Evolutionary conservation across 2,797 vertebrate species (phyloP).

Genomic region (Bradypodion pumilum): DNA sequence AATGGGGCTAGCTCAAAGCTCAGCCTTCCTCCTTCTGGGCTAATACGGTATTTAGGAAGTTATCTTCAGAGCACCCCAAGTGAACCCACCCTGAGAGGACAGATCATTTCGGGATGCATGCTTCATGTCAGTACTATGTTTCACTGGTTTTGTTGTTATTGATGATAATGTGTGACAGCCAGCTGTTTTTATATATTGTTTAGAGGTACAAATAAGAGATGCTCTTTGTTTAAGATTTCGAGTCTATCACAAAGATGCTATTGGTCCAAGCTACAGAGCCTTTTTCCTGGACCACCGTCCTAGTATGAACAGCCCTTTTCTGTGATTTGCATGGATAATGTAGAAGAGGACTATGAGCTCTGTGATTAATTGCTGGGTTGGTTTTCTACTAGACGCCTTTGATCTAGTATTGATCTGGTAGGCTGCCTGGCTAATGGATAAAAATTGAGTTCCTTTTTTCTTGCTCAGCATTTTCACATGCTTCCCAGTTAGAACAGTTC

Average conservation of each 20-base stretch:
- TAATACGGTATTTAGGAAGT: not conserved
- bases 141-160: not conserved
- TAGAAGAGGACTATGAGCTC: conserved; percentile 36
- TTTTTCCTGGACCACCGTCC: not conserved
- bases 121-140: not conserved
- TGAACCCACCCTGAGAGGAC: not conserved
- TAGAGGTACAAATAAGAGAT: not conserved
- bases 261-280: conserved; percentile 7
- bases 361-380: conserved; percentile 67
- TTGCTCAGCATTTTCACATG: conserved; percentile 16
- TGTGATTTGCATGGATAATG: not conserved
- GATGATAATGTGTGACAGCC: not conserved
- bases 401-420: conserved; percentile 76
- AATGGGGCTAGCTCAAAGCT: not conserved
- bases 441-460: conserved; percentile 46
- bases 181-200: not conserved
- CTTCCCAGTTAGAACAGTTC: conserved; percentile 2
- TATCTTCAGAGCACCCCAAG: not conserved
- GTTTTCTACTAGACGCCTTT: conserved; percentile 69
- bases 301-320: not conserved
- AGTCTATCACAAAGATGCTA: conserved; percentile 11
- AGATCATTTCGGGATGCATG: not conserved
- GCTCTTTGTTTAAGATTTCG: not conserved
- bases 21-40: not conserved
- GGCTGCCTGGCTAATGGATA: conserved; percentile 65